phyloP scores from a whole-genome alignment of 1,140 invertebrate genomes.

The Idris sp. region DNA sequence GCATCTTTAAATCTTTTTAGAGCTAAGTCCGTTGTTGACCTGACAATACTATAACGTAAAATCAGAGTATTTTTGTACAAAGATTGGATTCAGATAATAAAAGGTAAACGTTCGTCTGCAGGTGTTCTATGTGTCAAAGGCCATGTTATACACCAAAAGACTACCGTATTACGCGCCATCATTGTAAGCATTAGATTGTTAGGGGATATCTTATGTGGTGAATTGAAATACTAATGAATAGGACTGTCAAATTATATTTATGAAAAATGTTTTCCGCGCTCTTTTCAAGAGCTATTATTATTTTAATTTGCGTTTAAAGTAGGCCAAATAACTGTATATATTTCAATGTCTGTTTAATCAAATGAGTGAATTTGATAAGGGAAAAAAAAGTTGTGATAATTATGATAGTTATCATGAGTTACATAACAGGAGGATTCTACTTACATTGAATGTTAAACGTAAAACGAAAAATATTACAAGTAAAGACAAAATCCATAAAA shows the following conservation, averaged over 20 bases:
- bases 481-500: too few species aligned
- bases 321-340: too few species aligned
- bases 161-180: slow-evolving; percentile 76
- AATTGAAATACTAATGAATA: slow-evolving; percentile 39
- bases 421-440: too few species aligned
- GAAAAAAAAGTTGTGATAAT: too few species aligned
- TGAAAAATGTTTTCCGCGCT: not conserved
- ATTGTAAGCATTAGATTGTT: slow-evolving; percentile 68
- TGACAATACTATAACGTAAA: slow-evolving; percentile 77
- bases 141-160: too few species aligned
- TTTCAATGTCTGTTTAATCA: too few species aligned
- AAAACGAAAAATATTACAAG: too few species aligned
- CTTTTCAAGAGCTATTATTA: not conserved
- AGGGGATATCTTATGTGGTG: slow-evolving; percentile 28
- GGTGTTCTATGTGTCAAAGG: slow-evolving; percentile 73
- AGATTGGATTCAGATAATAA: slow-evolving; percentile 77
- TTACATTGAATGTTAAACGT: too few species aligned
- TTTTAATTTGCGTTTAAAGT: not conserved
- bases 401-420: too few species aligned
- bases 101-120: slow-evolving; percentile 73
- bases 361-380: too few species aligned
- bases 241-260: slow-evolving; percentile 36
- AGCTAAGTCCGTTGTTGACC: too few species aligned
- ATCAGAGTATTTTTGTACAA: slow-evolving; percentile 73
- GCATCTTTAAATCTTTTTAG: too few species aligned